Percentiles rank a stretch among this genome's conserved stretches.
Conservation (phyloP, 2,888 invertebrate species). For the Phyllotreta cruciferae region DNA sequence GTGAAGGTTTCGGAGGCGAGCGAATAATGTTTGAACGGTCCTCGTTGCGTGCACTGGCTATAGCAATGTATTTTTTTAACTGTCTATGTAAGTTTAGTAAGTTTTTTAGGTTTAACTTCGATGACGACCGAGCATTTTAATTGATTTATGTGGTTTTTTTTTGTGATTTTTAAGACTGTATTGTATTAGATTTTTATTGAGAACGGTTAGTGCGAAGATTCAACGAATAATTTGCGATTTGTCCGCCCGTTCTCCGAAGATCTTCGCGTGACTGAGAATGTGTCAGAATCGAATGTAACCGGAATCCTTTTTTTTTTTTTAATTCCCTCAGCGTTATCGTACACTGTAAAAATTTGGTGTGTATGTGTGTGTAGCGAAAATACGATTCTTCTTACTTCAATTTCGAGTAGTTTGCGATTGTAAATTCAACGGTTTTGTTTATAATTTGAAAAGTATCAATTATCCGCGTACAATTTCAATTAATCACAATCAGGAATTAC, state of each 20-base stretch:
- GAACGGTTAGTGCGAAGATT: constrained; percentile 4
- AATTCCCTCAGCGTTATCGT: background rate
- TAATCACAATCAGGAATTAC: constrained; percentile 15
- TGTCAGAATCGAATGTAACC: constrained; percentile 24
- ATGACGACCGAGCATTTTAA: constrained; percentile 24
- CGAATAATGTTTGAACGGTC: constrained; percentile 6
- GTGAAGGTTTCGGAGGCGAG: constrained; percentile 33
- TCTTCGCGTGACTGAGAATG: constrained; percentile 18
- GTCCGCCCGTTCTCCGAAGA: background rate
- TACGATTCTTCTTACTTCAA: too few relatives aligned
- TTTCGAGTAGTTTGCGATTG: too few relatives aligned
- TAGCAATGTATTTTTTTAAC: constrained; percentile 34
- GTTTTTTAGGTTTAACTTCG: constrained; percentile 13
- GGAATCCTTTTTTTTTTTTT: constrained; percentile 9
- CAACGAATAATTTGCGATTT: constrained; percentile 12
- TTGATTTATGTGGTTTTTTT: constrained; percentile 21
- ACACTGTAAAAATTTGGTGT: background rate
- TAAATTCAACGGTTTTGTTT: background rate
- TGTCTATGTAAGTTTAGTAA: background rate
- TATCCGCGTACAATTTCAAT: constrained; percentile 3
- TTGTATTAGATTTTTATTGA: constrained; percentile 6
- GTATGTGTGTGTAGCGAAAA: background rate
- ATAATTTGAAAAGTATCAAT: background rate
- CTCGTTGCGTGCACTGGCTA: constrained; percentile 35
- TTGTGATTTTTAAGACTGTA: constrained; percentile 26